phyloP scores from a whole-genome alignment of 2,888 invertebrate species.

The Boloria selene region DNA sequence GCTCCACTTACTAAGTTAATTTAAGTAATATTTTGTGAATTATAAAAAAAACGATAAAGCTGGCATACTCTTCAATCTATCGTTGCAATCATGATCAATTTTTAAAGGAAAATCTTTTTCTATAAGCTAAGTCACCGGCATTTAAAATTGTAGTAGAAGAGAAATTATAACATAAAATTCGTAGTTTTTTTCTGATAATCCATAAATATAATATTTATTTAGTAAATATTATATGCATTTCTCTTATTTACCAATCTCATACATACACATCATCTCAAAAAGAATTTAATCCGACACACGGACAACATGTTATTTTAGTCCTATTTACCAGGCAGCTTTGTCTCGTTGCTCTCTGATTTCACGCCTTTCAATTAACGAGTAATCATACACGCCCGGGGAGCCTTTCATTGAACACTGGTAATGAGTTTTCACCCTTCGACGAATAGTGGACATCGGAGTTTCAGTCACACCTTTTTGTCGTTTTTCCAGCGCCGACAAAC shows the following conservation, averaged over 20 bases:
- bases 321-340: conserved; percentile 66
- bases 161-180: conserved; percentile 46
- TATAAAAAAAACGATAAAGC: too few species aligned
- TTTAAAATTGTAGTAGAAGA: conserved; percentile 13
- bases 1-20: conserved; percentile 5
- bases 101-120: too few species aligned
- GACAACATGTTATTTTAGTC: conserved; percentile 46
- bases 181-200: conserved; percentile 44
- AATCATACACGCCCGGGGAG: conserved; percentile 78
- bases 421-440: conserved; percentile 79
- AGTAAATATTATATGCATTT: too few species aligned
- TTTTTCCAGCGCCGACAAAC: conserved; percentile 61
- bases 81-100: too few species aligned
- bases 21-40: not conserved
- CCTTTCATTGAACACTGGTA: conserved; percentile 78
- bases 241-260: not conserved
- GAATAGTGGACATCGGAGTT: conserved; percentile 76
- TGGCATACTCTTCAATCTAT: too few species aligned
- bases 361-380: conserved; percentile 79
- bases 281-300: conserved; percentile 6
- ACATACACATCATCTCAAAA: conserved; percentile 4
- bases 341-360: conserved; percentile 71
- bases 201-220: too few species aligned
- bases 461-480: conserved; percentile 64
- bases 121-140: not conserved